Base-by-base conservation (phyloP, 1,140 invertebrate genomes). In the Diuraphis noxia region DNA sequence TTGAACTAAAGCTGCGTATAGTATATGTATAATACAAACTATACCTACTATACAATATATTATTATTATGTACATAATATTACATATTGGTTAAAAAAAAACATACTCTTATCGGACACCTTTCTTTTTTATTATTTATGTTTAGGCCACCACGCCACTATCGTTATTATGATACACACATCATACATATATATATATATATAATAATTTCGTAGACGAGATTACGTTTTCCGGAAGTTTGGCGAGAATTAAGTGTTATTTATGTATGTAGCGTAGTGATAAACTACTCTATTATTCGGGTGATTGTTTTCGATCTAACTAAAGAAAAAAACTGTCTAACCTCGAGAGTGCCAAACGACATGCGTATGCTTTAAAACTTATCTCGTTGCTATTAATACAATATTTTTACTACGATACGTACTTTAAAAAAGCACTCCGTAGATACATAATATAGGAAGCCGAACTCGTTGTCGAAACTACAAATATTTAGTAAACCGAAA, bases 61-160 rank as follows among this genome's bases (percentile, higher is more conserved):
- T 46, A 49, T 49, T n/a, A 49, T 23, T 46, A 49, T 21, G 23
- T 49, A 72, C 56, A 13, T n/a, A n/a, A 72, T 72, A 72, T n/a
- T 72, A 72, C 56, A 72, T 72, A 72, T 72, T 72, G 56, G 56
- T 72, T n/a, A 40, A 23, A 40, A 81, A 34, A 72, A 38, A 85
- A 43, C 41, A 23, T 85, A 85, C 41, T 85, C 40, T 84, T 85
- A 85, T 85, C 82, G 82, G 82, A 85, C 82, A 84, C 40, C 40
- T 84, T 84, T 84, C 30, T 84, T 36, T 84, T 84, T 84, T 40
- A 84, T 84, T 84, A 84, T 84, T 84, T 84, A 81, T 81, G 79
- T 84, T 84, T 41, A 41, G 81, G 40, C 81, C 25, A 17, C 30
- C 81, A n/a, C 56, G 81, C 40, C 38, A 17, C 81, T 9, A 5